Base-by-base conservation (phyloP, 2,797 vertebrate genomes). In the Otolemur crassicaudatus region DNA sequence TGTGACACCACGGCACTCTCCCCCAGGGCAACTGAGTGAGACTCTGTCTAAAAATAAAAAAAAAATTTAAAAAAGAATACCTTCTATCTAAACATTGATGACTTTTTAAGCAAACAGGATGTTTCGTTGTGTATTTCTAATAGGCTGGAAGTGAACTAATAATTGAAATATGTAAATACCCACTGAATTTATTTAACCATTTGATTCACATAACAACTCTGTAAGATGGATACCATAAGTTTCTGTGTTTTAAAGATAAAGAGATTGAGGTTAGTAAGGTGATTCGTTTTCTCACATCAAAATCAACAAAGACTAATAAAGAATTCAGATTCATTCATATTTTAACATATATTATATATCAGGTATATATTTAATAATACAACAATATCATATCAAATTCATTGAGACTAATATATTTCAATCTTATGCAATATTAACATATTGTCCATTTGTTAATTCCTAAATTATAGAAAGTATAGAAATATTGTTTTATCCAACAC, bases 201-300 rank as follows among this genome's bases (percentile, higher is more conserved):
- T 82, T 76, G 83, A 56, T 82, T 7, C 37, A 83, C 40, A 65
- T 58, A 61, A 58, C 31, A 87, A 46, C 22, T 23, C 14, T 34
- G 5, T 11, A 34, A 37, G 23, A 25, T 89, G 13, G 3, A 40
- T 43, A 40, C 3, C 73, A 73, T 53, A 73, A 29, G 2, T 37
- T 91, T 83, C 20, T 61, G 1, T 61, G 43, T 93, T 92, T 95
- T 63, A 95, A 77, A 91, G 29, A 46, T 80, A 11, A 92, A 90
- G n/a, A 77, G 3, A 58, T 16, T 49, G 3, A 63, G 2, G 5
- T 88, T 65, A 81, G 1, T 49, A 58, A 87, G 27, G 11, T 4
- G 69, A 82, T 80, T 83, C 61, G 53, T 40, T 82, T 83, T 43
- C 14, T 76, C 31, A 79, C 1, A 82, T 4, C 56, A 67, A 83